Percentiles rank a stretch among this genome's conserved stretches.
These are phyloP conservation scores for Diplolepis rosae DNA, from an alignment of 2,888 invertebrate genomes.

Conservation along the genomic window DNA sequence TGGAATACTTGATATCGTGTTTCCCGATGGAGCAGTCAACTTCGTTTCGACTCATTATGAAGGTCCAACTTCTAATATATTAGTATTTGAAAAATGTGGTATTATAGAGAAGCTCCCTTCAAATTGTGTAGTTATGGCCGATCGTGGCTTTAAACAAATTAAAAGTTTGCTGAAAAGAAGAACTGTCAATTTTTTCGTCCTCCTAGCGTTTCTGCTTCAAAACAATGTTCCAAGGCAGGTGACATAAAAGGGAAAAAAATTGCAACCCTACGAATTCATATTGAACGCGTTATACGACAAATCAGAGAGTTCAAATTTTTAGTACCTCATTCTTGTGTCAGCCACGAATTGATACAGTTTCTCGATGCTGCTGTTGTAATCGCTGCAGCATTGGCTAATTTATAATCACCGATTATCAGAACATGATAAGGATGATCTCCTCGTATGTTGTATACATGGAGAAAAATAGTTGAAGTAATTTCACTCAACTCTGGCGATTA, in stretches of 20 bases:
- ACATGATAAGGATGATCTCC: conserved; percentile 21
- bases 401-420: conserved; percentile 43
- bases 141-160: conserved; percentile 53
- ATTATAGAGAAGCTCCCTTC: conserved; percentile 45
- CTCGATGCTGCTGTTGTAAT: conserved; percentile 41
- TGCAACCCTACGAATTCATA: too few species aligned
- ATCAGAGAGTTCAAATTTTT: too few species aligned
- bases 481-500: too few species aligned
- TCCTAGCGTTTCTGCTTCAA: conserved; percentile 43
- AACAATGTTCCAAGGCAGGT: too few species aligned
- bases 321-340: too few species aligned
- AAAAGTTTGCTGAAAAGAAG: conserved; percentile 42
- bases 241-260: too few species aligned
- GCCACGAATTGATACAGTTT: too few species aligned
- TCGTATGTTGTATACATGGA: too few species aligned
- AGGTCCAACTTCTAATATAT: conserved; percentile 54
- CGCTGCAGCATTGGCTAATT: conserved; percentile 48
- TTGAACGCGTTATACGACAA: too few species aligned
- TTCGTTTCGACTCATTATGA: conserved; percentile 65
- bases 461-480: too few species aligned
- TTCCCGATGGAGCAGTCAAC: conserved; percentile 63
- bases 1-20: conserved; percentile 59
- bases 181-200: conserved; percentile 46
- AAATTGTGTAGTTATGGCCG: conserved; percentile 47
- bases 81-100: conserved; percentile 47